These are phyloP conservation scores for Ptilodon capucinus DNA, from an alignment of 2,888 invertebrate species.

Conservation along the genomic window DNA sequence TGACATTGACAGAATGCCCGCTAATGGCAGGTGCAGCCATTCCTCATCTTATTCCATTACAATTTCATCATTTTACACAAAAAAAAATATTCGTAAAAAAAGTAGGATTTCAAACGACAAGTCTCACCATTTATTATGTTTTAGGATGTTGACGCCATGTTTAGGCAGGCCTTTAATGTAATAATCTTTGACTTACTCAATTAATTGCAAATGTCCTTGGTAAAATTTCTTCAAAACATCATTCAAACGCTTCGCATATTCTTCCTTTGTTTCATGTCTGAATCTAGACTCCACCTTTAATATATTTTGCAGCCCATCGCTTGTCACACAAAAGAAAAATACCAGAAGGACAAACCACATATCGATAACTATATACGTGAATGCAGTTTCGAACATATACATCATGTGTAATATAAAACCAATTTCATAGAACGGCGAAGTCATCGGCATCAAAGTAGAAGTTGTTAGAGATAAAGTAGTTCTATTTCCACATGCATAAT, in stretches of 20 bases:
- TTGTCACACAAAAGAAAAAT: slow-evolving; percentile 47
- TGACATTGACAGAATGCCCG: no score
- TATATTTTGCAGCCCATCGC: slow-evolving; percentile 40
- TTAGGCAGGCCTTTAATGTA: no score
- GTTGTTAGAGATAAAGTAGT: slow-evolving; percentile 55
- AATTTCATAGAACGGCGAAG: slow-evolving; percentile 56
- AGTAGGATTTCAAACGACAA: no score
- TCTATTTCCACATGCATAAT: slow-evolving; percentile 44
- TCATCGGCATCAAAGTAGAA: slow-evolving; percentile 56
- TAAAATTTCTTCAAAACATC: slow-evolving; percentile 48
- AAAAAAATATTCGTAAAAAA: no score
- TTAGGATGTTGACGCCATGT: no score
- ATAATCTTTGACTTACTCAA: slow-evolving; percentile 56
- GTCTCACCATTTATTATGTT: no score
- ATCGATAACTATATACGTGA: slow-evolving; percentile 45
- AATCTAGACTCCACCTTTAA: slow-evolving; percentile 32
- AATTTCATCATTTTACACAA: no score
- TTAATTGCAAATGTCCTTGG: slow-evolving; percentile 41
- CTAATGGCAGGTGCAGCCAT: no score
- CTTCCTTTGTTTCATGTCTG: slow-evolving; percentile 22
- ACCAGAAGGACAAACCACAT: slow-evolving; percentile 59
- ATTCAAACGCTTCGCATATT: slow-evolving; percentile 46
- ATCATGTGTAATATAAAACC: slow-evolving; percentile 50
- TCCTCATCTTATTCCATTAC: no score
- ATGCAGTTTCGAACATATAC: slow-evolving; percentile 44